Evolutionary conservation across 2,797 vertebrate species (phyloP), one percentile per base, ranked within the genome.

Genomic region (Picus viridis): DNA sequence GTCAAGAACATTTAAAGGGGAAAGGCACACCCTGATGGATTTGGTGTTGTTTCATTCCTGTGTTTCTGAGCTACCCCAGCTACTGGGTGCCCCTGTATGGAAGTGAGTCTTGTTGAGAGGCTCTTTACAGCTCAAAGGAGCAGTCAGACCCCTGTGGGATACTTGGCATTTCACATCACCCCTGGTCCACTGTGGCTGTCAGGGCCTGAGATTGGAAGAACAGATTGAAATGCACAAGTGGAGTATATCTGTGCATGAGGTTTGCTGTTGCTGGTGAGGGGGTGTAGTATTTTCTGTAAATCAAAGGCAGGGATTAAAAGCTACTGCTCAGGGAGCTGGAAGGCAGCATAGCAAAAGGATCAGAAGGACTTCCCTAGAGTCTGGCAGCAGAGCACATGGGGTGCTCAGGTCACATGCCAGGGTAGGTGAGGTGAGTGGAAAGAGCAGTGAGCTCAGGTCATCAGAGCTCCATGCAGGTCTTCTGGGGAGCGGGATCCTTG

Each of bases 221-320:
- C 18, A 56, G 49, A 5, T 63, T 3, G 1, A 67, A 51, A 67
- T 23, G 4, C 0, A 4, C 14, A 54, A 8, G 15, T 19, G 23
- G 34, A 78, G 39, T 0, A 0, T 43, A 36, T 17, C 20, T 12
- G 1, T 2, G 10, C 16, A 10, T 2, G 1, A 23, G 13, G 29
- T 70, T 34, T 74, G 71, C 26, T 74, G 23, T 43, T 58, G 5
- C 68, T 39, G 16, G 34, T 80, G 79, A 30, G 4, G 69, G 47
- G 47, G 24, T 2, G 24, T 4, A 8, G 29, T 16, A 12, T 43
- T 88, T 86, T 61, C 32, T 69, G 2, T 27, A 62, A 53, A 86
- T 54, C 26, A 61, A 27, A 86, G 8, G 29, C 7, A 59, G 7
- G 57, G 30, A 83, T 62, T 68, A 49, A 43, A 45, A 56, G 54